Base-by-base conservation (phyloP, 1,140 invertebrate genomes). In the Aphis gossypii region DNA sequence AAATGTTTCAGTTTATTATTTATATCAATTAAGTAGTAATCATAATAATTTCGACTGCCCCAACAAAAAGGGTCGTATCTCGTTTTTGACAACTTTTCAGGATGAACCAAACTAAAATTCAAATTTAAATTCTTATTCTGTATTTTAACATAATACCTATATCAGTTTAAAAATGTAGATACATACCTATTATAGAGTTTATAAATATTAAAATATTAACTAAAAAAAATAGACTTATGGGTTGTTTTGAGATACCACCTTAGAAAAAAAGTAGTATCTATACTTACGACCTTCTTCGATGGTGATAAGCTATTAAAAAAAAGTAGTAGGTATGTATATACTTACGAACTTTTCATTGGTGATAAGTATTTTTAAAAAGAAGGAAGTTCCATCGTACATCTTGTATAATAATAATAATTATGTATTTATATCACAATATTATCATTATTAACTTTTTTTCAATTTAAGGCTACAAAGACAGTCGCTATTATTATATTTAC, bases 251-350 rank as follows among this genome's bases (percentile, higher is more conserved):
- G 68, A 35, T 14, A 35, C 14, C 5, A 83, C 2, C 35, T 21
- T 38, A 83, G 8, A n/a, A 88, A 87, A 88, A 88, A 48, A 88
- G 86, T 48, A 48, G 46, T 51, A 46, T 88, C 86, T 88, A 48
- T 88, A 51, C 18, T 88, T 88, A 88, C 41, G 86, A 88, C 41
- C 25, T 88, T 88, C 46, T 88, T 88, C 25, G 11, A 48, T 88
- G 86, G 46, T 18, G n/a, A 48, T 88, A 88, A 46, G 35, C 38
- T 41, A 41, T 41, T 41, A 41, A 41, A 41, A 41, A 38, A 1
- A 41, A 41, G 38, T 41, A 41, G 38, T 35, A 35, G 35, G 35
- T 41, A 41, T 41, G 1, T 41, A 41, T 41, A 41, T 41, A 41
- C 38, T 41, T 41, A 41, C 1, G 3, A 41, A 41, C 38, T 41